Conservation (phyloP, 2,888 invertebrate genomes). For the Dioctria rufipes region DNA sequence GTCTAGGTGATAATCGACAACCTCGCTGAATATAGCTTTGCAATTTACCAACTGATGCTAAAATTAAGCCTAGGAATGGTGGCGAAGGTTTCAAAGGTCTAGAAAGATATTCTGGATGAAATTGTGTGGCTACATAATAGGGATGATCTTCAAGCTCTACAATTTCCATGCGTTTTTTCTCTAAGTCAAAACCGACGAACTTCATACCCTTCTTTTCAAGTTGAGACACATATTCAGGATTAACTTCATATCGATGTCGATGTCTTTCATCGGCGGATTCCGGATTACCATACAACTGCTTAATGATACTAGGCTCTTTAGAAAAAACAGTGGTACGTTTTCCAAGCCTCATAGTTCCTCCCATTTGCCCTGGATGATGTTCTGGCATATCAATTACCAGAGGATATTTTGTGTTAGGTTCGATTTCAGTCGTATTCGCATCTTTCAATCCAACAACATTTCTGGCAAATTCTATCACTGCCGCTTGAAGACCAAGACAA, state of each 20-base stretch:
- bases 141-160: slow-evolving; percentile 89
- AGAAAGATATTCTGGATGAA: slow-evolving; percentile 97
- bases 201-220: slow-evolving; percentile 87
- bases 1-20: slow-evolving; percentile 82
- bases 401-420: slow-evolving; percentile 80
- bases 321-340: slow-evolving; percentile 89
- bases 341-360: slow-evolving; percentile 99
- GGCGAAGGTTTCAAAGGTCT: slow-evolving; percentile 93
- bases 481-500: slow-evolving; percentile 97
- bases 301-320: slow-evolving; percentile 74
- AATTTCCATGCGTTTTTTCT: slow-evolving; percentile 95
- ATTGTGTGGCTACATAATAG: slow-evolving; percentile 96
- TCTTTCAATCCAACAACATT: slow-evolving; percentile 83
- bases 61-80: slow-evolving; percentile 93
- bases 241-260: slow-evolving; percentile 97
- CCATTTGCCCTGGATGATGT: slow-evolving; percentile 92
- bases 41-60: slow-evolving; percentile 90
- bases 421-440: slow-evolving; percentile 91
- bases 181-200: slow-evolving; percentile 90
- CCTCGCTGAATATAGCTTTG: slow-evolving; percentile 81
- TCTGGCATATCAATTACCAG: slow-evolving; percentile 99
- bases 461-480: slow-evolving; percentile 95
- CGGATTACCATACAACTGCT: slow-evolving; percentile 83
- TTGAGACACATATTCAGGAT: slow-evolving; percentile 85
- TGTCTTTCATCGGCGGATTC: slow-evolving; percentile 93